Evolutionary conservation across 35 echinoderm and acorn worm genomes (phyloP), one percentile per base, ranked within the genome.

Genomic region (Amphiura filiformis): DNA sequence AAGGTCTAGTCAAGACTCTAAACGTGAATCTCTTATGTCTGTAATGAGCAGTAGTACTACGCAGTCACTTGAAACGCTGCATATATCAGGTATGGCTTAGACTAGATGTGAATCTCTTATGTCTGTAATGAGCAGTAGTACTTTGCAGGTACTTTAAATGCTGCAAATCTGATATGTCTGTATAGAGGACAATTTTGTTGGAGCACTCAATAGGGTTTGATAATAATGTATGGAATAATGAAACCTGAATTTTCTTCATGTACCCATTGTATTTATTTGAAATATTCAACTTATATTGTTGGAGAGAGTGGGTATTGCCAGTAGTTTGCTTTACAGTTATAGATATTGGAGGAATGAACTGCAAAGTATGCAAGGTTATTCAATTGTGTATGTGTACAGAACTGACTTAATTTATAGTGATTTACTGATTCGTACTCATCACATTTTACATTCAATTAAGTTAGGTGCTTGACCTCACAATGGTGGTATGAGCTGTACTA

Each of bases 51-150:
- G 87, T 38, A 87, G 89, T 39, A 91, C 90, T 41, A 92, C 86
- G 0, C 89, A 83, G 34, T 96, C 94, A 2, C 80, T 96, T 38
- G 94, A 96, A 39, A 86, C 94, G 31, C 87, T 96, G 1, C 94
- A 96, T 65, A 96, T 96, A 81, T 96, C 94, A 89, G 94, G 94
- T 96, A 65, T 0, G 83, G 36, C 7, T 78, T 0, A 35, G 0
- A 36, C 23, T n/a, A 78, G 77, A 82, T 57, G 81, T 65, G 81
- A 84, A 38, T 79, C 89, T 26, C n/a, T 84, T 52, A 64, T 52
- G 64, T 33, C 64, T 38, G 77, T 70, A 37, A 64, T 79, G 85
- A 39, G 37, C 34, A 89, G 87, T 38, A 87, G 89, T 39, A 91
- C 90, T 41, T 89, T 81, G 0, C 89, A 83, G 34, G 92, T 90